Base-by-base conservation (phyloP, 2,888 invertebrate genomes). In the Heliconius cydno region DNA sequence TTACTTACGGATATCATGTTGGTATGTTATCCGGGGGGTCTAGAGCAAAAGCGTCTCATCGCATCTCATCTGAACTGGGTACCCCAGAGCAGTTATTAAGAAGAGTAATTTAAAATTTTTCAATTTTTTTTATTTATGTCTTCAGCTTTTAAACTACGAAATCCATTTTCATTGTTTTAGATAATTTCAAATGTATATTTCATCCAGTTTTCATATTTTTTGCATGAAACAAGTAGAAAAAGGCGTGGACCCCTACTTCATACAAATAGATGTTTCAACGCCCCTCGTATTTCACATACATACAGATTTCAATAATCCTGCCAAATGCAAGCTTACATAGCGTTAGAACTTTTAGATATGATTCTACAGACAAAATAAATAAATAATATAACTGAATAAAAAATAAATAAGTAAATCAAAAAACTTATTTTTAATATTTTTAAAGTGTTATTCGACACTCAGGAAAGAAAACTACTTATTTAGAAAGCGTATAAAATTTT, bases 281-380 rank as follows among this genome's bases (percentile, higher is more conserved):
- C 74, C 74, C 70, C 70, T 75, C 73, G 3, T 34, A 73, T 84
- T 81, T 81, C 73, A 82, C 82, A 82, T 86, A 74, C 84, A 79
- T 84, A 76, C 65, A 79, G 41, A n/a, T 71, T 76, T 76, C 79
- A 79, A 79, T 79, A 72, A 76, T 71, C 30, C 66, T 76, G 76
- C 66, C 76, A 63, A 75, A 60, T 41, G 74, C 60, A 75, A 68
- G 79, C 19, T 19, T 25, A 68, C 74, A 68, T 7, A 1, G 68
- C 63, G 13, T 28, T 63, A 13, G 6, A 57, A 41, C 9, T 63
- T n/a, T 46, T 46, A 68, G 68, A 79, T 63, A 41, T 12, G 74
- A n/a, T 38, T 19, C 30, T n/a, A 38, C 19, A 71, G 3, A 46
- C 7, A 46, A 71, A 46, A 13, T n/a, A 9, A 68, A 70, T 3